phyloP scores from a whole-genome alignment of 2,113 vertebrate genomes.

The Chaenocephalus aceratus region DNA sequence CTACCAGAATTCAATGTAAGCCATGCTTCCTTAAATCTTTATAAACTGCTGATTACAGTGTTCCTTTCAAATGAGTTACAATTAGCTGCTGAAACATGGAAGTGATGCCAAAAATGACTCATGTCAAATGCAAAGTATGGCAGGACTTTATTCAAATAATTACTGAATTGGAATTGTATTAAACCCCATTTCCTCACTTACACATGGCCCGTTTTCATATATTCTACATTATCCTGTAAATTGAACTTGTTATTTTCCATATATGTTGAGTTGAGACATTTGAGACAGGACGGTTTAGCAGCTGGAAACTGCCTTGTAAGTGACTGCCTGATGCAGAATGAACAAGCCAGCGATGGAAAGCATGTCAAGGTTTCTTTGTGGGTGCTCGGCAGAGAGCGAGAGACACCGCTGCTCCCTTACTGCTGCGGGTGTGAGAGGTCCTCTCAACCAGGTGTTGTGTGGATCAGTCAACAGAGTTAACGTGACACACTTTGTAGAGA shows the following conservation, averaged over 20 bases:
- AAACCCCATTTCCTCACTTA: not conserved
- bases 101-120: conserved; percentile 21
- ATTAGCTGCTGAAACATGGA: conserved; percentile 1
- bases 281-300: conserved; percentile 85
- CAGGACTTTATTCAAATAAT: not conserved
- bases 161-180: not conserved
- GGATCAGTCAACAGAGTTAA: conserved; percentile 95
- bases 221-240: not conserved
- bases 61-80: conserved; percentile 14
- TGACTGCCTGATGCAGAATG: conserved; percentile 88
- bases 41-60: conserved; percentile 17
- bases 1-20: conserved; percentile 20
- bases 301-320: conserved; percentile 93
- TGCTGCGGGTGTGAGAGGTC: conserved; percentile 88
- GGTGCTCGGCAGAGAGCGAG: conserved; percentile 88
- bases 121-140: not conserved
- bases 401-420: conserved; percentile 88
- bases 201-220: not conserved
- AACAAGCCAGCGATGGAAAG: conserved; percentile 78
- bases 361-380: conserved; percentile 89
- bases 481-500: conserved; percentile 92
- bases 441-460: conserved; percentile 93
- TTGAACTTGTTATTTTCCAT: not conserved
- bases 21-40: conserved; percentile 40
- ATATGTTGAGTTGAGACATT: conserved; percentile 43